Evolutionary conservation across 2,888 invertebrate species (phyloP), one percentile per base, ranked within the genome.

Genomic region (Chouioia cunea): DNA sequence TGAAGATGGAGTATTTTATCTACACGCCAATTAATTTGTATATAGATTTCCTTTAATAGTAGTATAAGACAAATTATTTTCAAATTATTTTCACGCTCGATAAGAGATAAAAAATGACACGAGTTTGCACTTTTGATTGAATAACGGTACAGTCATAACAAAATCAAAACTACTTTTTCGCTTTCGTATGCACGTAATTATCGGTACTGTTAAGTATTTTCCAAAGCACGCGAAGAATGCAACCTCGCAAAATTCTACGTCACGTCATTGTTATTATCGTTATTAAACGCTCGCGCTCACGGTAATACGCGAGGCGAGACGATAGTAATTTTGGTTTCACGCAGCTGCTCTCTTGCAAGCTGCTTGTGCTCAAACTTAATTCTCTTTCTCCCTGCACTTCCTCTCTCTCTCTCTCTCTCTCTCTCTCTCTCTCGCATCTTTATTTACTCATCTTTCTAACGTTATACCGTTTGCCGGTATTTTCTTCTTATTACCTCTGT

Each of bases 251-350:
- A 76, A 74, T 74, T 75, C 63, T 65, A 70, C 70, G 70, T 75
- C 73, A 69, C 73, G 75, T 75, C 75, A 74, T 77, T 78, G 74
- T 77, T 77, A 77, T 77, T 75, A 77, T 74, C 76, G 73, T 75
- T 77, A 76, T 77, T 77, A 75, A 77, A 74, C 63, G 74, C 69
- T 75, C 71, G 6, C 36, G 6, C 36, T 3, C 36, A 71, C 62
- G 73, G 59, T 73, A 65, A 59, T 64, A 27, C 56, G 56, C 36
- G 66, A 50, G 65, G 60, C 16, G 27, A 58, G 74, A 75, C 73
- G 73, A 76, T 73, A 74, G 76, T 75, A 76, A 76, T 77, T 77
- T 75, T 60, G 71, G 71, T 71, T 72, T 70, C 65, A 63, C 73
- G 74, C 77, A 77, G 76, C 77, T 77, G 76, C 76, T 65, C 16